Conservation (phyloP, 2,888 invertebrate genomes). For the Lepidochitona cinerea region DNA sequence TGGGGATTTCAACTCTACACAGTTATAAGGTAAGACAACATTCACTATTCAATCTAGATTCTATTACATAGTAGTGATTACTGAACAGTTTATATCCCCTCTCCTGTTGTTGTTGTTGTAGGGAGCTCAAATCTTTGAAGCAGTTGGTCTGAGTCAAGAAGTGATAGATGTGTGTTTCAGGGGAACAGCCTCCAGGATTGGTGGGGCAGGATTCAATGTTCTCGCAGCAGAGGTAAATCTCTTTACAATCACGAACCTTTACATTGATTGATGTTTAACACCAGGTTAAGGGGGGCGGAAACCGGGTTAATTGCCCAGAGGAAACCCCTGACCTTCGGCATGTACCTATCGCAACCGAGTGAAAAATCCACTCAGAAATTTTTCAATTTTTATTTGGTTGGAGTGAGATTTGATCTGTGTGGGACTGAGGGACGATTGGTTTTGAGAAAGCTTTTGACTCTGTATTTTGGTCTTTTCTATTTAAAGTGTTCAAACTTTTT, state of each 20-base stretch:
- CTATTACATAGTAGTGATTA: background rate
- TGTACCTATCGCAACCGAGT: too few species aligned
- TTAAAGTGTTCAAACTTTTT: too few species aligned
- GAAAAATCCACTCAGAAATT: too few species aligned
- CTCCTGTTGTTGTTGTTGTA: constrained; percentile 37
- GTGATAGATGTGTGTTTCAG: constrained; percentile 94
- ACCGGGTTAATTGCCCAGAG: too few species aligned
- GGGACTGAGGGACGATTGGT: too few species aligned
- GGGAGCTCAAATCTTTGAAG: constrained; percentile 99
- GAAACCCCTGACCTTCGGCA: too few species aligned
- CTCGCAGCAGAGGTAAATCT: constrained; percentile 81
- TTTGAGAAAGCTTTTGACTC: too few species aligned
- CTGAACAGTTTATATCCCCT: background rate
- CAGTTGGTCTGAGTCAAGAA: constrained; percentile 93
- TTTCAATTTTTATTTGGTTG: too few species aligned
- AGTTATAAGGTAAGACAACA: constrained; percentile 83
- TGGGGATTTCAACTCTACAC: constrained; percentile 99
- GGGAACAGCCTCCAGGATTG: constrained; percentile 81
- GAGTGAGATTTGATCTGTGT: too few species aligned
- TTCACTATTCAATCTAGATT: background rate
- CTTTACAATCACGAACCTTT: background rate
- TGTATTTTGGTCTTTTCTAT: too few species aligned
- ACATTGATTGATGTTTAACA: background rate
- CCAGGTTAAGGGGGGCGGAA: too few species aligned
- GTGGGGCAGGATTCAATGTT: constrained; percentile 92